phyloP scores from a whole-genome alignment of 2,888 invertebrate genomes.

The Baccha elongata region DNA sequence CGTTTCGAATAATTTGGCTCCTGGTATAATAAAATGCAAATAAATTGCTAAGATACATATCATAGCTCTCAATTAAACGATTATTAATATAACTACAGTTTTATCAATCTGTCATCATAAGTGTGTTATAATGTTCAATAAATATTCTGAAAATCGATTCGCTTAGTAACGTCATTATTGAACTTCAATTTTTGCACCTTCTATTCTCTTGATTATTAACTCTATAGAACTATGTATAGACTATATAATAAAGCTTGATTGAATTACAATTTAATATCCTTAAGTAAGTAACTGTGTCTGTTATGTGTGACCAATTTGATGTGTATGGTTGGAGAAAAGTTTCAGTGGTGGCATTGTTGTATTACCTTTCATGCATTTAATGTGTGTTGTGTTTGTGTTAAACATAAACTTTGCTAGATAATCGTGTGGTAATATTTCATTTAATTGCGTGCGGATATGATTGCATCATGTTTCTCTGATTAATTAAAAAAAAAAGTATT shows the following conservation, averaged over 20 bases:
- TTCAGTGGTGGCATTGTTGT: background rate
- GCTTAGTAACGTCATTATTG: too few species aligned
- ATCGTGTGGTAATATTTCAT: conserved; percentile 50
- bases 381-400: conserved; percentile 3
- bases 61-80: too few species aligned
- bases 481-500: conserved; percentile 47
- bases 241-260: conserved; percentile 50
- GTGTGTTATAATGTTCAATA: too few species aligned
- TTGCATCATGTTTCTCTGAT: conserved; percentile 33
- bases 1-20: too few species aligned
- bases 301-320: background rate
- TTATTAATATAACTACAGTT: too few species aligned
- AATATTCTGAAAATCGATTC: too few species aligned
- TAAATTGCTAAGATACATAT: too few species aligned
- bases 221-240: too few species aligned
- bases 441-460: conserved; percentile 25
- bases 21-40: too few species aligned
- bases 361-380: conserved; percentile 7
- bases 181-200: too few species aligned
- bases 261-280: conserved; percentile 60
- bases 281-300: background rate
- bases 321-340: background rate
- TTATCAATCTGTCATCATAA: too few species aligned
- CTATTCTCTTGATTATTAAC: too few species aligned
- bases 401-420: conserved; percentile 25